Percentiles rank a stretch among this genome's conserved stretches.
phyloP scores from a whole-genome alignment of 1,140 invertebrate genomes.

The Cepaea nemoralis region DNA sequence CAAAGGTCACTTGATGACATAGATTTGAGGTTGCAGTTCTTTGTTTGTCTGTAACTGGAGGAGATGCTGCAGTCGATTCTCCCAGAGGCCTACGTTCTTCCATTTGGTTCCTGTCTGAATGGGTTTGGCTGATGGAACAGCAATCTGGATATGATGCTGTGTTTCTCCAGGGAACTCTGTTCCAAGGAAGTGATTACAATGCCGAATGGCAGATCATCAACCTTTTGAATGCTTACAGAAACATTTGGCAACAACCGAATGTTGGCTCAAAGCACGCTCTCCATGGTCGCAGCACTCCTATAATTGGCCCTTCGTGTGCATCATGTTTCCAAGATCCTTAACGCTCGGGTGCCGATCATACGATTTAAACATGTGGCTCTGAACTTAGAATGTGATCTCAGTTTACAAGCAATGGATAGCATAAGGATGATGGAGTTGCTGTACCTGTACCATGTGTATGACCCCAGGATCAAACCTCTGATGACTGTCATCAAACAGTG shows the following conservation, averaged over 20 bases:
- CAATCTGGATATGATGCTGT: conserved; percentile 39
- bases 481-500: conserved; percentile 30
- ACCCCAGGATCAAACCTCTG: conserved; percentile 12
- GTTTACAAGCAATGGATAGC: conserved; percentile 26
- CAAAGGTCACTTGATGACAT: conserved; percentile 18
- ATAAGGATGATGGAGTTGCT: conserved; percentile 34
- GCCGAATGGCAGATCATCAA: background rate
- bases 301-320: background rate
- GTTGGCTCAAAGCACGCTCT: conserved; percentile 21
- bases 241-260: conserved; percentile 8
- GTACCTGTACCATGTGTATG: conserved; percentile 2
- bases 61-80: conserved; percentile 17
- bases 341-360: conserved; percentile 29
- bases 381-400: conserved; percentile 25
- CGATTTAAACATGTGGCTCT: conserved; percentile 12
- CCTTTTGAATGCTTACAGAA: conserved; percentile 29
- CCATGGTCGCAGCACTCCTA: conserved; percentile 17
- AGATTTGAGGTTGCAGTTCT: conserved; percentile 16
- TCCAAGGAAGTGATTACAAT: background rate
- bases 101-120: conserved; percentile 35
- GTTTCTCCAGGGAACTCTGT: conserved; percentile 4
- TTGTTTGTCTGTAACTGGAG: conserved; percentile 17
- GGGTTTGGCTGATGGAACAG: conserved; percentile 39
- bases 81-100: conserved; percentile 15
- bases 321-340: conserved; percentile 17